Percentiles rank a stretch among this genome's conserved stretches.
Conservation (phyloP, 2,888 invertebrate genomes). For the Spisula subtruncata region DNA sequence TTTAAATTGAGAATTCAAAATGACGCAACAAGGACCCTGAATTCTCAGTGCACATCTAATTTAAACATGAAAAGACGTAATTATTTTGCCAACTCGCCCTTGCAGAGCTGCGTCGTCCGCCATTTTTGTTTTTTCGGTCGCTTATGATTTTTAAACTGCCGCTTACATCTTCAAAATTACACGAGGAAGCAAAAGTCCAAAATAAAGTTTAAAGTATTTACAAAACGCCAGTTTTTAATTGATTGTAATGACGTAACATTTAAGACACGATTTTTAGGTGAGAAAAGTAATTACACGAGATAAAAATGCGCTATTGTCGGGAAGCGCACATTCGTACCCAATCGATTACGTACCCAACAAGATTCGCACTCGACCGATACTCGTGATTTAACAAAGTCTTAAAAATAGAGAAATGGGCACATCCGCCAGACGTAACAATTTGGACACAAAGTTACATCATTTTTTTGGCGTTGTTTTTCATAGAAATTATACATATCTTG, state of each 20-base stretch:
- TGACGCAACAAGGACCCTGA: too few relatives aligned
- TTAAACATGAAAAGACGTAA: too few relatives aligned
- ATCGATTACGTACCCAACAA: constrained; percentile 11
- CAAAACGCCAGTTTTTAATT: too few relatives aligned
- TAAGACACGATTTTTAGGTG: constrained; percentile 3
- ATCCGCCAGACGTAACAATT: constrained; percentile 20
- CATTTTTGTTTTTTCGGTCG: too few relatives aligned
- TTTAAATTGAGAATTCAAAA: too few relatives aligned
- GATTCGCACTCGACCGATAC: background rate
- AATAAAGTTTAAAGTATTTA: too few relatives aligned
- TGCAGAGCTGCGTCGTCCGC: too few relatives aligned
- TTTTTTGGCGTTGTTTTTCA: constrained; percentile 19
- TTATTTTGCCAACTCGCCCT: too few relatives aligned
- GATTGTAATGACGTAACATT: constrained; percentile 31
- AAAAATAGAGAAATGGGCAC: background rate
- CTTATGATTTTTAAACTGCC: too few relatives aligned
- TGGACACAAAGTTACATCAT: constrained; percentile 43
- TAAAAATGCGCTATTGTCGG: background rate
- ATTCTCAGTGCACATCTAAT: too few relatives aligned
- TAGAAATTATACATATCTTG: background rate
- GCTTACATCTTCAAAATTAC: too few relatives aligned
- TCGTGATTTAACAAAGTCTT: background rate
- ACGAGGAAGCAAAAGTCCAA: too few relatives aligned
- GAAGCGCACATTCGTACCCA: constrained; percentile 3
- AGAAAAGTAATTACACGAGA: constrained; percentile 1